Base-by-base conservation (phyloP, 1,140 invertebrate genomes). In the Nephila pilipes region DNA sequence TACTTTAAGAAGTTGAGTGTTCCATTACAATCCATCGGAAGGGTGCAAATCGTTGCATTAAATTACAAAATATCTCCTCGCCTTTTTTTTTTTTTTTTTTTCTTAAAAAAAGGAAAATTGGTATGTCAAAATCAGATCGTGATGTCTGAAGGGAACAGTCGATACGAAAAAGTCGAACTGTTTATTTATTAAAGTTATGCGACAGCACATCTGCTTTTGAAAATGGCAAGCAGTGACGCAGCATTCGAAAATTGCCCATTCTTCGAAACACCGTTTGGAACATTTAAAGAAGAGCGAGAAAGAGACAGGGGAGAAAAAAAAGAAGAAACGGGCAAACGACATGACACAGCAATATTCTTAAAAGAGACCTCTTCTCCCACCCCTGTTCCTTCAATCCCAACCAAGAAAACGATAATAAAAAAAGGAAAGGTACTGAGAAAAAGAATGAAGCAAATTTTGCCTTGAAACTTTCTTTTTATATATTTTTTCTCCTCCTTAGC, bases 111-210 rank as follows among this genome's bases (percentile, higher is more conserved):
- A 46, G 46, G 69, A 46, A 81, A 81, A 81, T 81, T 55, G 80
- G 46, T 46, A 38, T 88, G 85, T 65, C 85, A 88, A 38, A 81
- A 81, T 81, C 80, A 81, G 80, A 46, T n/a, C 80, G 38, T 29
- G 80, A 29, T 81, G 80, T 81, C 38, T 81, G 20, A 55, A 81
- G 36, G 22, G 80, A 81, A 81, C 36, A 81, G 25, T 81, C 80
- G 38, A 81, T 81, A 60, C 46, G 83, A 60, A 60, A 25, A 6
- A 18, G 57, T 85, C 29, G 57, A 88, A 88, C 29, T 88, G 87
- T 89, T 89, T 90, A 90, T 90, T 90, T 90, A 58, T 81, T 90
- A 90, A 81, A 80, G 46, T 81, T 81, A 90, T 90, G 88, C 88
- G 55, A 60, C n/a, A 58, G 83, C 83, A 81, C 88, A 90, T 81